phyloP scores from a whole-genome alignment of 2,113 vertebrate species.

The Bos indicus region DNA sequence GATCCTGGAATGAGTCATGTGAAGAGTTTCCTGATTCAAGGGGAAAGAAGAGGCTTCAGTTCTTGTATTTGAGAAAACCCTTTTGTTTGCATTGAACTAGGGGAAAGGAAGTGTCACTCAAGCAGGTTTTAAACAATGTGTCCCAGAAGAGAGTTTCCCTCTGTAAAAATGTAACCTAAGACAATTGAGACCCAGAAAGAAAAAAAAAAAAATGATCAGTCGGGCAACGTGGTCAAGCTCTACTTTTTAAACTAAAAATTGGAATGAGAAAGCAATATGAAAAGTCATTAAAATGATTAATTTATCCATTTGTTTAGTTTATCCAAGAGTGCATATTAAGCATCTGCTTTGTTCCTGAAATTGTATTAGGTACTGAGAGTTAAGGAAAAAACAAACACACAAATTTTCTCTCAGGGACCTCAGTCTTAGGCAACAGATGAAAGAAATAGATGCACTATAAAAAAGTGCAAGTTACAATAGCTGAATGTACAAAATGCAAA shows the following conservation, averaged over 20 bases:
- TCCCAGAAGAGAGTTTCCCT: not conserved
- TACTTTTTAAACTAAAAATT: constrained; percentile 8
- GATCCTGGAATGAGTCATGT: not conserved
- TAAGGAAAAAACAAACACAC: not conserved
- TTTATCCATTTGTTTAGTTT: not conserved
- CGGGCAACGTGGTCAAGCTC: not conserved
- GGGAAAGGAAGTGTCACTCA: not conserved
- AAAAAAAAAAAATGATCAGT: not conserved
- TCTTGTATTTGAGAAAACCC: not conserved
- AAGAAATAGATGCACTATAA: not conserved
- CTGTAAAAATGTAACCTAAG: not conserved
- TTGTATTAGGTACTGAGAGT: not conserved
- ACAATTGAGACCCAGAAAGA: not conserved
- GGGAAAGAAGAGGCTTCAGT: not conserved
- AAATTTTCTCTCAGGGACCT: not conserved
- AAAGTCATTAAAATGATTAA: not conserved
- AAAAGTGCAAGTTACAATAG: not conserved
- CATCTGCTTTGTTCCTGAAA: not conserved
- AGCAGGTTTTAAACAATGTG: not conserved
- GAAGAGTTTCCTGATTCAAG: not conserved
- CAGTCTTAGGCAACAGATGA: not conserved
- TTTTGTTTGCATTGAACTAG: not conserved
- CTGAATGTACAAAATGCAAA: not conserved
- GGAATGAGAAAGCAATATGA: not conserved
- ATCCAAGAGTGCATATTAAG: not conserved